These are phyloP conservation scores for Tetranychus truncatus DNA, from an alignment of 2,888 invertebrate genomes.

Conservation along the genomic window DNA sequence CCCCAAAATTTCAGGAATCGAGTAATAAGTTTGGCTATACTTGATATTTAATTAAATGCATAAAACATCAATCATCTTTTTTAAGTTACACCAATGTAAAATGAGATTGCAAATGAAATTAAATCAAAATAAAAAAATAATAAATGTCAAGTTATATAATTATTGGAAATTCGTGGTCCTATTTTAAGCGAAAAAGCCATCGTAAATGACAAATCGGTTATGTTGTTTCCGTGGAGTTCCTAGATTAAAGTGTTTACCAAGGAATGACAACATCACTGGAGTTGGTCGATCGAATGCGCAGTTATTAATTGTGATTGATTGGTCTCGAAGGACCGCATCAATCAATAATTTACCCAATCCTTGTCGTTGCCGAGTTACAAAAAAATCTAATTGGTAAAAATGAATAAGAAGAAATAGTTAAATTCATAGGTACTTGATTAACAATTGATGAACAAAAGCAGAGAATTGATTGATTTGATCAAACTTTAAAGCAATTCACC, in stretches of 20 bases:
- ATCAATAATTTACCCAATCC: slow-evolving; percentile 19
- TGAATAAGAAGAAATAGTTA: neutral
- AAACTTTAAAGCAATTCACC: slow-evolving; percentile 8
- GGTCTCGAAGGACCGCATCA: neutral
- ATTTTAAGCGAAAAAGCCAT: slow-evolving; percentile 8
- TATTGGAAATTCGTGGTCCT: neutral
- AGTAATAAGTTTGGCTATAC: too few species aligned
- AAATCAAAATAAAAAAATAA: too few species aligned
- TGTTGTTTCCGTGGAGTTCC: slow-evolving; percentile 18
- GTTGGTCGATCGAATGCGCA: slow-evolving; percentile 21
- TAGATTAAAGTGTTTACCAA: slow-evolving; percentile 17
- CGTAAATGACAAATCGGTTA: slow-evolving; percentile 21
- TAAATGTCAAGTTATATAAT: too few species aligned
- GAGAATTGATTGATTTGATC: neutral
- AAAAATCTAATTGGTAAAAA: slow-evolving; percentile 16
- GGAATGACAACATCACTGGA: slow-evolving; percentile 19
- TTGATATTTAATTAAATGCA: too few species aligned
- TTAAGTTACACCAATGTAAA: too few species aligned
- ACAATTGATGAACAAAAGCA: neutral
- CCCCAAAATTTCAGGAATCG: too few species aligned
- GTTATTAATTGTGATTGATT: neutral
- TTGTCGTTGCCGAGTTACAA: slow-evolving; percentile 13
- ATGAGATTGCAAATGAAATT: too few species aligned
- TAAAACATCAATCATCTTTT: too few species aligned
- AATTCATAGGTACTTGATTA: neutral